Conservation (phyloP, 2,113 vertebrate species). For the Rhinogobius similis region DNA sequence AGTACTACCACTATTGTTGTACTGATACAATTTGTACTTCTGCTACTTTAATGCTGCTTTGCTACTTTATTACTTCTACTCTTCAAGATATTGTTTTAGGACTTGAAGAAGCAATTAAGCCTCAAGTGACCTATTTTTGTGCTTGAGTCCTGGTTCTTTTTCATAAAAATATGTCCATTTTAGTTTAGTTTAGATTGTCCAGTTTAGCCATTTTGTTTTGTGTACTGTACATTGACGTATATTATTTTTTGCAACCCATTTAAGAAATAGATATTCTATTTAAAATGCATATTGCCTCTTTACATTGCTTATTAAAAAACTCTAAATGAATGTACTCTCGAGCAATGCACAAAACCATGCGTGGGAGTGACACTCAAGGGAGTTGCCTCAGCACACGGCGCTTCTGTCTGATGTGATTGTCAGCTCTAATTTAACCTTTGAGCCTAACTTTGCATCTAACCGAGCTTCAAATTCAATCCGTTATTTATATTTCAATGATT, state of each 20-base stretch:
- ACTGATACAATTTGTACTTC: neutral
- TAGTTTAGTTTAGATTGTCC: no score
- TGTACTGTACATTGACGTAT: no score
- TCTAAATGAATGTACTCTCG: neutral
- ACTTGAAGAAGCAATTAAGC: no score
- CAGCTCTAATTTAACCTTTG: slow-evolving; percentile 48
- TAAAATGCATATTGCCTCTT: neutral
- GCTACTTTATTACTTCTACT: no score
- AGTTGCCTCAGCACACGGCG: slow-evolving; percentile 42
- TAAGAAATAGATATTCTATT: neutral
- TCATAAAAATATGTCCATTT: no score
- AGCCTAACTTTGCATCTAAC: slow-evolving; percentile 15
- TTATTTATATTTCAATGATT: slow-evolving; percentile 5
- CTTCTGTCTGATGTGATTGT: slow-evolving; percentile 37
- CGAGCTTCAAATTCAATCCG: slow-evolving; percentile 4
- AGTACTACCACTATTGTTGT: no score
- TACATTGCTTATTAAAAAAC: neutral
- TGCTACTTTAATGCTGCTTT: neutral
- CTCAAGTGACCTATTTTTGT: no score
- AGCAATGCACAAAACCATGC: slow-evolving; percentile 21
- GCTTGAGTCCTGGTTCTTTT: no score
- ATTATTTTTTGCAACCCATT: no score
- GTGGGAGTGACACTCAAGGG: slow-evolving; percentile 49
- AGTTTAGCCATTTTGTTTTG: no score
- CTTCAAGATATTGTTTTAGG: neutral